Base-by-base conservation (phyloP, 2,888 invertebrate species). In the Steinernema hermaphroditum region DNA sequence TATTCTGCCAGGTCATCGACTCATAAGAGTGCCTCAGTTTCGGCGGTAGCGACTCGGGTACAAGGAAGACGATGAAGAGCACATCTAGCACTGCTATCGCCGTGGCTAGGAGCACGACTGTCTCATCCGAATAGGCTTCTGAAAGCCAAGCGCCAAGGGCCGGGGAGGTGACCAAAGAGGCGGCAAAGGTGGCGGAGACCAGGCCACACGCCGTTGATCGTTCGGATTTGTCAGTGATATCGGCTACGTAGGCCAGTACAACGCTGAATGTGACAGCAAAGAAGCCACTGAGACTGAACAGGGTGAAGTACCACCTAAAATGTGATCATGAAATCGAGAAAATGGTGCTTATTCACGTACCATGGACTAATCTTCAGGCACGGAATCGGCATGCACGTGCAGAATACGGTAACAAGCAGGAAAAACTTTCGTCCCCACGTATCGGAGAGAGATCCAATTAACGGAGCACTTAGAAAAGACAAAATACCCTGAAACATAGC, bases 231-330 rank as follows among this genome's bases (percentile, higher is more conserved):
- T 95, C 94, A 37, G 98, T 99, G 72, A 99, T 95, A 89, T 98
- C 98, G 49, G 98, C 97, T 78, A 98, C 98, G 89, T 98, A 99
- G 69, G 98, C 98, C 89, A 98, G 96, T 73, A 98, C 96, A 73
- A 98, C 96, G 83, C 96, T 96, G 90, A 98, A 98, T 69, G 98
- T 98, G 79, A 98, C 98, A 72, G 97, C 94, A 89, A 98, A 98
- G 81, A 97, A 93, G 76, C 98, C 98, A 83, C 95, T 96, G 88
- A 98, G 94, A 87, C 95, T 95, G 89, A 97, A 94, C 92, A 97
- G 93, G 75, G 96, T 95, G 89, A 98, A 98, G 89, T 97, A 98
- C 95, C 95, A 96, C 90, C 91, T 91, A 85, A 37, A 81, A 80
- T 12, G 46, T 32, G 4, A 8, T 22, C 41, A 70, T 34, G 24